Base-by-base conservation (phyloP, 2,797 vertebrate genomes). In the Huso huso region DNA sequence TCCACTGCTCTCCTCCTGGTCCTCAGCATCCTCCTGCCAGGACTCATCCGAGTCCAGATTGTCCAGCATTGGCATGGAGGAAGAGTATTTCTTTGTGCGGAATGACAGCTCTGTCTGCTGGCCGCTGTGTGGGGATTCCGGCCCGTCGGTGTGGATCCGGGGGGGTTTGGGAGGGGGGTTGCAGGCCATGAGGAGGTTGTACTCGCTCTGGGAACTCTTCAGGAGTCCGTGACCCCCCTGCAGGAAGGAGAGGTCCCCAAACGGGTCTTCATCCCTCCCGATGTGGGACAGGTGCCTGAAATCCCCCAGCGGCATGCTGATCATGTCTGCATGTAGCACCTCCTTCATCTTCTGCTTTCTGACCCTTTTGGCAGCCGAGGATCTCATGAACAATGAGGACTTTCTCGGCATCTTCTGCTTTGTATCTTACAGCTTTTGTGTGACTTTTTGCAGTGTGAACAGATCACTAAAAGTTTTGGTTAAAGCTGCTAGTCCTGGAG, bases 121-220 rank as follows among this genome's bases (percentile, higher is more conserved):
- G 0, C 71, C 79, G 70, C 79, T 87, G 77, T 88, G 80, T 66
- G 84, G 70, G 72, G 83, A 77, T 72, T 91, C 83, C 0, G 61
- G 51, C 49, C 77, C 92, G 15, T 92, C 89, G 72, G 91, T 76
- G 82, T 94, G 95, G 52, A 97, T 84, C 7, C 95, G 94, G 0
- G 96, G 95, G 0, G 95, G 95, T 71, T 98, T 98, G 15, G 95
- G 95, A 1, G 96, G 96, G 0, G 93, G 83, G 0, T 81, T 83
- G 76, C 92, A 90, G 67, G 87, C 82, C 75, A 90, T 77, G 73
- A 93, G 86, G 48, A 94, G 78, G 76, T 93, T 93, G 77, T 93
- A 90, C 76, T 93, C 92, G 0, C 93, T 95, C 79, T 88, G 87
- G 52, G 89, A 93, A 1, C 86, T 89, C 66, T 88, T 82, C 6